These are phyloP conservation scores for Drosophila eugracilis DNA, from an alignment of 1,140 invertebrate genomes.

Conservation along the genomic window DNA sequence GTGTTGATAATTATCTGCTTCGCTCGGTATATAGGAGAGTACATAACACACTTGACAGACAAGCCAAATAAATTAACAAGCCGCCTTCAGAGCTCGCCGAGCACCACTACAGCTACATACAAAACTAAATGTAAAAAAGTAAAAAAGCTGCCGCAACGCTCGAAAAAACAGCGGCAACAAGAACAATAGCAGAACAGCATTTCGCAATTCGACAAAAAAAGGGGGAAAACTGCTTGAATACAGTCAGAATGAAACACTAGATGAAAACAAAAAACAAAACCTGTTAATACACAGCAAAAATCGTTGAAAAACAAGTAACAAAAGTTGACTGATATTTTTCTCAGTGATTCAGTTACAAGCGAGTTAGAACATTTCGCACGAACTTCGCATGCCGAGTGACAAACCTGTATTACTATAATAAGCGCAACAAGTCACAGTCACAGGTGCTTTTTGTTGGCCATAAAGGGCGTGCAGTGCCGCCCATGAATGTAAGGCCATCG, in stretches of 20 bases:
- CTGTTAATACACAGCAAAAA: no score
- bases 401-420: slow-evolving; percentile 39
- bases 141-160: slow-evolving; percentile 53
- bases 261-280: no score
- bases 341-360: neutral
- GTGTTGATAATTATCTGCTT: slow-evolving; percentile 22
- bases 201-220: slow-evolving; percentile 60
- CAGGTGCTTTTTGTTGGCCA: slow-evolving; percentile 2
- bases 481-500: slow-evolving; percentile 22
- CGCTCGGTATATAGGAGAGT: slow-evolving; percentile 29
- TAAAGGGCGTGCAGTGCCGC: slow-evolving; percentile 29
- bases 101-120: slow-evolving; percentile 43
- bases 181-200: slow-evolving; percentile 37
- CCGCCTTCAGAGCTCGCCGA: slow-evolving; percentile 63
- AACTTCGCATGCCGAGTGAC: slow-evolving; percentile 18
- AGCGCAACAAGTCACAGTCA: slow-evolving; percentile 3
- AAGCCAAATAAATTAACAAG: slow-evolving; percentile 72
- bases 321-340: no score
- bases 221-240: slow-evolving; percentile 41
- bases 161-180: slow-evolving; percentile 55
- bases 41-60: slow-evolving; percentile 69
- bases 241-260: slow-evolving; percentile 1
- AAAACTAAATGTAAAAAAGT: no score
- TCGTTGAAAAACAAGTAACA: no score
- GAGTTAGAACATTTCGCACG: slow-evolving; percentile 39